Evolutionary conservation across 2,888 invertebrate species (phyloP), one percentile per base, ranked within the genome.

Genomic region (Brachypterus glaber): DNA sequence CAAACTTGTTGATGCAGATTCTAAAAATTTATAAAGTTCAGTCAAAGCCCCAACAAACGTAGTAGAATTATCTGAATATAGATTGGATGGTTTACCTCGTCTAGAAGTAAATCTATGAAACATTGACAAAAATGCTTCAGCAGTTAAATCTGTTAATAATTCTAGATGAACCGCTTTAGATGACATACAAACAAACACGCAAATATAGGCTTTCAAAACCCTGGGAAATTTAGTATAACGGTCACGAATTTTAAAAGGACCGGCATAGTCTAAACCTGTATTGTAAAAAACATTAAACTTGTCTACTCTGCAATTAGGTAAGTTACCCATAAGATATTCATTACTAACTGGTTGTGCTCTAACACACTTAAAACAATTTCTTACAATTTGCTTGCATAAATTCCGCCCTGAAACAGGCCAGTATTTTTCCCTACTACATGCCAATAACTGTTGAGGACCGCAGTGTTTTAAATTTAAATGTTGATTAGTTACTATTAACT

Each of bases 351-450:
- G 48, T 29, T 47, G 50, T 2, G 25, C 30, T 16, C 41, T 39
- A 32, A 44, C 44, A 41, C 56, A 54, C 4, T 3, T 25, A 3
- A 53, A 29, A 26, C 52, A 54, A 17, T 27, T 30, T n/a, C 39
- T 26, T 9, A 49, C 25, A 2, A 50, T 42, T 4, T 45, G 41
- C n/a, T 48, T 43, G 3, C 46, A 41, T n/a, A 38, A 15, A 33
- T 41, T 53, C n/a, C 48, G 33, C 3, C 47, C 49, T 5, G 45
- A 40, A 7, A 54, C 37, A 2, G 44, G 44, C 58, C 54, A 57
- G 39, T 49, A 54, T 29, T 31, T 34, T 40, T 46, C 35, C 11
- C 49, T n/a, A 9, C 47, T 18, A 7, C 45, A 38, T 39, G 18
- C 35, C 31, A 51, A 17, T 18, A 47, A 34, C 3, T 17, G 9